Conservation (phyloP, 2,888 invertebrate genomes). For the Nephrocerus scutellatus region DNA sequence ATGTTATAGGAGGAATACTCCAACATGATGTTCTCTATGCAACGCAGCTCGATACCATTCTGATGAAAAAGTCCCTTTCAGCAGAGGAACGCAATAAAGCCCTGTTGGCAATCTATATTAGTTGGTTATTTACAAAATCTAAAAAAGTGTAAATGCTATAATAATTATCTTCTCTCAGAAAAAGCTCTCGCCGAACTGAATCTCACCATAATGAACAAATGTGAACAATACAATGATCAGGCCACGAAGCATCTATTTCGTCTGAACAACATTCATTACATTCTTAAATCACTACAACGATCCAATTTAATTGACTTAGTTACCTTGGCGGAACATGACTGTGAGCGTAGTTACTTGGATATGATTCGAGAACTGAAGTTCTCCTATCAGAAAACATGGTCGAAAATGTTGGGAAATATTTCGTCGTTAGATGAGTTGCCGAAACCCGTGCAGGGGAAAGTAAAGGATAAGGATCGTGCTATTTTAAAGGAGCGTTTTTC, state of each 20-base stretch:
- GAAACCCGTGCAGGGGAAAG: slow-evolving; percentile 59
- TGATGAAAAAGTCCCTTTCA: slow-evolving; percentile 47
- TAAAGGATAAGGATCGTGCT: slow-evolving; percentile 80
- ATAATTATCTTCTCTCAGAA: slow-evolving; percentile 51
- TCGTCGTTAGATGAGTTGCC: slow-evolving; percentile 63
- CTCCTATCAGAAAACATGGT: slow-evolving; percentile 63
- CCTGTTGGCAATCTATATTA: slow-evolving; percentile 73
- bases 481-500: slow-evolving; percentile 83
- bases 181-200: slow-evolving; percentile 86
- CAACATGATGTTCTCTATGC: slow-evolving; percentile 55
- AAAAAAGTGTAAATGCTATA: neutral
- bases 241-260: slow-evolving; percentile 85
- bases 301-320: slow-evolving; percentile 78
- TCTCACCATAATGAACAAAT: slow-evolving; percentile 80
- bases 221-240: slow-evolving; percentile 82
- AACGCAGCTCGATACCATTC: slow-evolving; percentile 50
- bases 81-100: slow-evolving; percentile 56
- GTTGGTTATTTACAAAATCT: slow-evolving; percentile 50
- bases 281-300: slow-evolving; percentile 83
- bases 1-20: slow-evolving; percentile 62
- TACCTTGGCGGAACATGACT: slow-evolving; percentile 73
- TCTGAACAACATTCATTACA: slow-evolving; percentile 90
- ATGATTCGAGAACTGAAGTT: slow-evolving; percentile 77
- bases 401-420: slow-evolving; percentile 68
- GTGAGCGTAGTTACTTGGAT: slow-evolving; percentile 77